Base-by-base conservation (phyloP, 2,888 invertebrate species). In the Papilio elwesi region DNA sequence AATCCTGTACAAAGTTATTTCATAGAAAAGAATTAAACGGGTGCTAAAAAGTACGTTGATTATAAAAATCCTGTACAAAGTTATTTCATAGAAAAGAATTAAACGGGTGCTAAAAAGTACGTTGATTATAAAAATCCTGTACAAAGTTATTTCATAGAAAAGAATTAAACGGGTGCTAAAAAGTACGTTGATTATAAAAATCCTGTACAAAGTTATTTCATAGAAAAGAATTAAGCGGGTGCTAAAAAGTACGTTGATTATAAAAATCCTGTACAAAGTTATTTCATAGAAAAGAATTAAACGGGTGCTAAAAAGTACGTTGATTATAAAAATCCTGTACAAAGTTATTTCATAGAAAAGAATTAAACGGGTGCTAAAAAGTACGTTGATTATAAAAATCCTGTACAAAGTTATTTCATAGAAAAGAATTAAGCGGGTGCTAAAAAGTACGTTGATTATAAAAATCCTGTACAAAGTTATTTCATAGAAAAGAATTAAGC, bases 1-100 rank as follows among this genome's bases (percentile, higher is more conserved):
- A 26, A 26, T 2, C 26, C 26, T 26, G 26, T 4, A 26, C 26
- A 26, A 26, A 1, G 26, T 26, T 26, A 15, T 43, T 62, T 15
- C 59, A 62, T 62, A 43, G 3, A 43, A 62, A 62, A 62, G 59
- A 43, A 15, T 43, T 62, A 10, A 62, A 62, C 59, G 59, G 11
- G 59, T 15, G 1, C n/a, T 7, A n/a, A 43, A 6, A 62, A 43
- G n/a, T 43, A 15, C 26, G 26, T 26, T 26, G 26, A 26, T 26
- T 26, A 26, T 26, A 26, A 2, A 26, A 26, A 26, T 2, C 26
- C 26, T 26, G 26, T 4, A 26, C 26, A 26, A 26, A 1, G 26
- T 26, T 26, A 15, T 43, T 62, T 15, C 59, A 62, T 62, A 43
- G 3, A 43, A 62, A 62, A 62, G 59, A 43, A 15, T 43, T 62